Evolutionary conservation across 2,888 invertebrate species (phyloP), one percentile per base, ranked within the genome.

Genomic region (Empis stercorea): DNA sequence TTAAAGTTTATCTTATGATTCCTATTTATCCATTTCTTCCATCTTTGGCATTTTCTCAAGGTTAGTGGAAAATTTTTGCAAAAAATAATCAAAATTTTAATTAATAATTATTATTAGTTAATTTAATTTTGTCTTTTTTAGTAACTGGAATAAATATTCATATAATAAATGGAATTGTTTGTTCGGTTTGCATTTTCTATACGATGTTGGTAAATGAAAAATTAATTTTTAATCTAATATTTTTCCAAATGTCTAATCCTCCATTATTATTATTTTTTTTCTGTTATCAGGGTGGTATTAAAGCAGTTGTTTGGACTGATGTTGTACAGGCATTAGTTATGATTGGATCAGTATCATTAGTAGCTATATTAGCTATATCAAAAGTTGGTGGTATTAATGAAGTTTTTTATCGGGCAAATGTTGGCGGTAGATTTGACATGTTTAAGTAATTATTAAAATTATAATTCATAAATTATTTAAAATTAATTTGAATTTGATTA

Each of bases 121-220:
- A 14, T 27, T 34, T 11, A 36, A 17, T 41, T 37, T 4, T 30
- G 11, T 11, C 4, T 16, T 23, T 11, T 34, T 37, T 50, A 76
- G 78, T 78, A 4, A 76, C 76, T 2, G 76, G 76, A 1, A 64
- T 71, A 7, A 71, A 73, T 51, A 66, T 76, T 38, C 76, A 76
- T 64, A 57, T 73, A 1, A 73, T 77, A 20, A 74, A 76, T 45
- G 52, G 68, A 1, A 62, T 75, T 7, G 73, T 76, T 4, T 74
- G 74, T 42, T 52, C 68, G 13, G 72, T 78, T 14, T 77, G 76
- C 56, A 71, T 75, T 13, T 73, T 78, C 57, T 78, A 78, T 59
- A 78, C 78, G 1, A 72, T 75, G 57, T 57, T 76, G 56, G 76
- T 76, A 63, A 68, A 74, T 70, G 30, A n/a, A 40, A 23, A 20